A percentile compares a stretch with the other conserved stretches of the same genome.
Conservation (phyloP, 1,140 invertebrate genomes). For the Ceratina calcarata region DNA sequence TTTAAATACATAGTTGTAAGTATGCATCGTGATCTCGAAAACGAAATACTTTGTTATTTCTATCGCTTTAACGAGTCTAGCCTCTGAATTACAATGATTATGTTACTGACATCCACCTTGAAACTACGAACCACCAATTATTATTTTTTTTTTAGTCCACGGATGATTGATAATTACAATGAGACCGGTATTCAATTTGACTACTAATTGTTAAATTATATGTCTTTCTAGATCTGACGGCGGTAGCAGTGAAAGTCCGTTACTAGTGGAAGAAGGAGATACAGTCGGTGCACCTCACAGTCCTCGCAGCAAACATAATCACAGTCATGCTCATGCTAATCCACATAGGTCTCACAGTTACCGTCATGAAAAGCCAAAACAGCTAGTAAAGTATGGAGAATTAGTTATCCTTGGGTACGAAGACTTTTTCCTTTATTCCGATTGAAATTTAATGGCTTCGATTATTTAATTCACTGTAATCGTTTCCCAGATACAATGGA, state of each 20-base stretch:
- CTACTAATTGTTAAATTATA: slow-evolving; percentile 17
- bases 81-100: slow-evolving; percentile 1
- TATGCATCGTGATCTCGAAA: too few relatives aligned
- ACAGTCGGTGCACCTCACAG: slow-evolving; percentile 77
- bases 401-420: slow-evolving; percentile 95
- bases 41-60: background rate
- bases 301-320: slow-evolving; percentile 75
- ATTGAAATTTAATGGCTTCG: too few relatives aligned
- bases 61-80: background rate
- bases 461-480: background rate
- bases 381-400: slow-evolving; percentile 93
- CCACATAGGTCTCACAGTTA: slow-evolving; percentile 74
- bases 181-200: background rate
- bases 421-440: background rate
- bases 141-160: background rate
- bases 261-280: slow-evolving; percentile 79
- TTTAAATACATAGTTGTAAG: too few relatives aligned
- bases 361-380: slow-evolving; percentile 85
- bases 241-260: slow-evolving; percentile 78
- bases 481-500: slow-evolving; percentile 92
- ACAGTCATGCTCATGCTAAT: slow-evolving; percentile 74
- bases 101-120: slow-evolving; percentile 52
- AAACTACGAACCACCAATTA: background rate
- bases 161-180: background rate
- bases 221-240: slow-evolving; percentile 73